Conservation (phyloP, 1,140 invertebrate genomes). For the Gyrodactylus salaris region DNA sequence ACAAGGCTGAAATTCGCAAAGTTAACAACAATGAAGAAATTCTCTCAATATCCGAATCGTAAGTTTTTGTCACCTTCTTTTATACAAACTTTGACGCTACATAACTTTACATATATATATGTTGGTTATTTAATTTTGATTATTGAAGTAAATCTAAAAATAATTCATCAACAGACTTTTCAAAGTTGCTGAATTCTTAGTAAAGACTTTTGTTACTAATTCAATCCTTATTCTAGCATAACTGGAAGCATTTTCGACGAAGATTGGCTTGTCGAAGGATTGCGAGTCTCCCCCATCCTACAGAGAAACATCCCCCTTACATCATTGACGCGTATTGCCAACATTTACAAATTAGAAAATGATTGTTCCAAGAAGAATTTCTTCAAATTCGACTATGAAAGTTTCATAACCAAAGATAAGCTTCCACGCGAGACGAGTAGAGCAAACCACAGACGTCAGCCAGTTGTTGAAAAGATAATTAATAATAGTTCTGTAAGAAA, state of each 20-base stretch:
- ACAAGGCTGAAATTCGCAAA: constrained; percentile 50
- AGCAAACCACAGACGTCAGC: too few relatives aligned
- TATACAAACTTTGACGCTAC: too few relatives aligned
- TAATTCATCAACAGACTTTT: too few relatives aligned
- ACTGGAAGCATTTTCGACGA: neutral
- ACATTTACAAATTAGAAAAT: neutral
- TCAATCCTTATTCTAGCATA: neutral
- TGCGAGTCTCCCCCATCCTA: neutral
- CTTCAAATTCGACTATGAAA: neutral
- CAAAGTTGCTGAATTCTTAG: too few relatives aligned
- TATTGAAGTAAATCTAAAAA: too few relatives aligned
- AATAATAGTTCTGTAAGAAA: too few relatives aligned
- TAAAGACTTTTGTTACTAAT: too few relatives aligned
- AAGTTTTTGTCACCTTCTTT: too few relatives aligned
- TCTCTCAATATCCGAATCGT: constrained; percentile 37
- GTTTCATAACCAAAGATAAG: neutral
- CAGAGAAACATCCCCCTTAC: neutral
- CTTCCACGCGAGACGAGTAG: neutral
- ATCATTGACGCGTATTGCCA: neutral
- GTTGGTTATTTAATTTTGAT: too few relatives aligned
- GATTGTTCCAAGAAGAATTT: neutral
- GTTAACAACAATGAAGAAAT: constrained; percentile 59
- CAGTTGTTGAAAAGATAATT: too few relatives aligned
- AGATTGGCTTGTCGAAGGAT: neutral
- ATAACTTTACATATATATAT: too few relatives aligned